These are phyloP conservation scores for Melanerpes aurifrons DNA, from an alignment of 2,113 vertebrate species.

Conservation along the genomic window DNA sequence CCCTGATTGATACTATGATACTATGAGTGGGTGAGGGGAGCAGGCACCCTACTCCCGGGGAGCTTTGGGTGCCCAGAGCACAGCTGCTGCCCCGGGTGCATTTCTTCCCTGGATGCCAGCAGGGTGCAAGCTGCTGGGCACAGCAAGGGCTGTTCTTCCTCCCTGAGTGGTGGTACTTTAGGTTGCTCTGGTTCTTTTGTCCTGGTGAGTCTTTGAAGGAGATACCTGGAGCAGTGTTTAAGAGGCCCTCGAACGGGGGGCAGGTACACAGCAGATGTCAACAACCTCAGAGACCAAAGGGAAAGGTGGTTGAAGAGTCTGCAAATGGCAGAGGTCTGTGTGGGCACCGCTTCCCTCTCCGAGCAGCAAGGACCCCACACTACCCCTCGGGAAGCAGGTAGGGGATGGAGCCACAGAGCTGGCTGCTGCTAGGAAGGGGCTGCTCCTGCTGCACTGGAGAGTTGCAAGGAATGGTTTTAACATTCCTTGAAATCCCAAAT, in stretches of 20 bases:
- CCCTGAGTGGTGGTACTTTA: rapidly evolving
- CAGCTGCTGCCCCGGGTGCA: rapidly evolving
- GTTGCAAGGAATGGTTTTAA: not conserved
- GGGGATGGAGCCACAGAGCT: not conserved
- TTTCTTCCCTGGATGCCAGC: not conserved
- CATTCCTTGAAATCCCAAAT: slow-evolving; percentile 12
- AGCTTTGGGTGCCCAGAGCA: not conserved
- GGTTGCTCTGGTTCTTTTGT: not conserved
- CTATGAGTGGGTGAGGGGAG: no score
- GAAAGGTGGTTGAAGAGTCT: not conserved
- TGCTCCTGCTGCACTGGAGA: not conserved
- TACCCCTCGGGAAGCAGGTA: not conserved
- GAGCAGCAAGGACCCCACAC: not conserved
- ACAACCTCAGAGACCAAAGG: not conserved
- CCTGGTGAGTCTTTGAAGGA: not conserved
- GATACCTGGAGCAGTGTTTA: not conserved
- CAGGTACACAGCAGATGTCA: not conserved
- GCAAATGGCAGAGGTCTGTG: not conserved
- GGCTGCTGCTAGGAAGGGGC: not conserved
- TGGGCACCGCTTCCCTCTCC: not conserved
- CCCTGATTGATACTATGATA: no score
- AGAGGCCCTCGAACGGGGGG: not conserved
- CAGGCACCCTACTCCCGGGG: rapidly evolving
- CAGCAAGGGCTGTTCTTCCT: not conserved
- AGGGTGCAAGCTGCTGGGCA: not conserved